phyloP scores from a whole-genome alignment of 2,113 vertebrate genomes.

The Herpailurus yagouaroundi region DNA sequence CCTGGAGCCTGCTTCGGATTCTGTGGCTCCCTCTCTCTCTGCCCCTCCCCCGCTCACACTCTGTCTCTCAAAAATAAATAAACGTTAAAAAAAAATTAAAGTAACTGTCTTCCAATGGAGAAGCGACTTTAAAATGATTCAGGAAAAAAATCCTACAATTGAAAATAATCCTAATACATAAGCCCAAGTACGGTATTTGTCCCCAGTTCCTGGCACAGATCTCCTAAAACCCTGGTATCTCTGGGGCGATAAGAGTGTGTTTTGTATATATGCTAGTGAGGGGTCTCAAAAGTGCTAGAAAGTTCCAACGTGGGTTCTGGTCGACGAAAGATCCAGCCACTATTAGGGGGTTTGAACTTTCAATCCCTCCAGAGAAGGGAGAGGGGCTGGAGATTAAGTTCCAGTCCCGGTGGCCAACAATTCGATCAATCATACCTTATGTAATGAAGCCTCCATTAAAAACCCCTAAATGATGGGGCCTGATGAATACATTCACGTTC shows the following conservation, averaged over 20 bases:
- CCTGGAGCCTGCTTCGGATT: too few relatives aligned
- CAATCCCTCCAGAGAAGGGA: neutral
- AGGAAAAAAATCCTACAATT: neutral
- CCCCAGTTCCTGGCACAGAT: neutral
- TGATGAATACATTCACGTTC: neutral
- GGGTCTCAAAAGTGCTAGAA: neutral
- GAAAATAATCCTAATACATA: neutral
- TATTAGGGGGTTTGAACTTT: neutral
- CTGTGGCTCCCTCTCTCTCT: too few relatives aligned
- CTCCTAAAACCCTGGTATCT: neutral
- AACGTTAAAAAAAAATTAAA: neutral
- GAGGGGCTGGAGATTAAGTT: neutral
- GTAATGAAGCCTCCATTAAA: neutral
- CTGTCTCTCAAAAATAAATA: too few relatives aligned
- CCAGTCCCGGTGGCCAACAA: rapidly evolving
- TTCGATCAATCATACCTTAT: rapidly evolving
- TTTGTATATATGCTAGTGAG: neutral
- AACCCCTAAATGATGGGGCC: too few relatives aligned
- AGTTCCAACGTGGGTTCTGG: neutral
- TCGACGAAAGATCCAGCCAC: neutral
- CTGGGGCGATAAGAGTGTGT: too few relatives aligned
- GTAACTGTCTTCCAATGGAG: neutral
- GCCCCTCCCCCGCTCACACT: too few relatives aligned
- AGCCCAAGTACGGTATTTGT: neutral
- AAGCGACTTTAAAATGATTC: neutral